Base-by-base conservation (phyloP, 2,888 invertebrate genomes). In the Anarsia innoxiella region DNA sequence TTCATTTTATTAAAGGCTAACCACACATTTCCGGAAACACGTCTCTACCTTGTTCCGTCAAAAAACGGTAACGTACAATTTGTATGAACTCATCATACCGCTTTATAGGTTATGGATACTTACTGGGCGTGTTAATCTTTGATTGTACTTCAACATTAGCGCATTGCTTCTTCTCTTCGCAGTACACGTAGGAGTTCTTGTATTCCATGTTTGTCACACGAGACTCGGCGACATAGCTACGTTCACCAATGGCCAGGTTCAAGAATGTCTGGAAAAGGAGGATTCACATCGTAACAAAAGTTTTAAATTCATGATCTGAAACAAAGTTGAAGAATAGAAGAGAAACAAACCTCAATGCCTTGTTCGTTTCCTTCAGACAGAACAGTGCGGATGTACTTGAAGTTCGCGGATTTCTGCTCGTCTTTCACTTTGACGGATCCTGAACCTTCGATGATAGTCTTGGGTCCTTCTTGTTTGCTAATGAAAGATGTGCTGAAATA, bases 161-260 rank as follows among this genome's bases (percentile, higher is more conserved):
- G 59, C 93, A 93, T 49, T 93, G 90, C 42, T 91, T 91, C 74
- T 91, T 92, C 61, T 92, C 91, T 49, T 93, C 92, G 63, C 93
- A 93, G 64, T 91, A 90, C 8, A 92, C 90, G 45, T 90, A 86
- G 9, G 90, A 88, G 31, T 88, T 82, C 55, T 91, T 89, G 64
- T 92, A 89, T 48, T 92, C 91, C 45, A 91, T 87, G 70, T 91
- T 90, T 27, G 93, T 91, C 33, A 90, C 62, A 49, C 92, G 91
- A 1, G 90, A 73, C 50, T 92, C 92, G 0, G 90, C 88, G 3
- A 91, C 90, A 39, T 91, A 87, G 46, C 90, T 92, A 43, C 89
- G 88, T 1, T 88, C 88, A 1, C 92, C 93, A 33, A 93, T 83
- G 12, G 87, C 88, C 2, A 90, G 87, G 59, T 91, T 91, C 45